Conservation (phyloP, 2,113 vertebrate genomes). For the Brachirus orientalis region DNA sequence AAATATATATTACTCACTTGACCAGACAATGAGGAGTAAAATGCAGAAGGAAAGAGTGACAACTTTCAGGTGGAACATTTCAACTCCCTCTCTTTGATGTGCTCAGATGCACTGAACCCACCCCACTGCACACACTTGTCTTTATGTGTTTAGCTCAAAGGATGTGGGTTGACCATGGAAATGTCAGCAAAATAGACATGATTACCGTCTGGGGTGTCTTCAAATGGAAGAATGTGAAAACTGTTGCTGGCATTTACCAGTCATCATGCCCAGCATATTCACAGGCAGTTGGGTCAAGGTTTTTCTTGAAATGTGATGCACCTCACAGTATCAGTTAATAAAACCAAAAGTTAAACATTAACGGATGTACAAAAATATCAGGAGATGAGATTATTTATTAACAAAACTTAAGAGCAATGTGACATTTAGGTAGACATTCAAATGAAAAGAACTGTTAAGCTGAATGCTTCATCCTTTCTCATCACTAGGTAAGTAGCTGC, state of each 20-base stretch:
- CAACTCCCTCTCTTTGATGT: conserved; percentile 16
- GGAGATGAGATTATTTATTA: no score
- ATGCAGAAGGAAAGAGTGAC: conserved; percentile 3
- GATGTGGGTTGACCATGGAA: conserved; percentile 60
- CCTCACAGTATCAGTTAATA: neutral
- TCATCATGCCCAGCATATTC: neutral
- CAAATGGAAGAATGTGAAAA: neutral
- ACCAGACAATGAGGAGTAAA: conserved; percentile 32
- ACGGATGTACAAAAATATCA: no score
- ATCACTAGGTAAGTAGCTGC: no score
- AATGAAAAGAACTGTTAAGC: no score
- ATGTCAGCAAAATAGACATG: conserved; percentile 26
- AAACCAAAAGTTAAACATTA: no score
- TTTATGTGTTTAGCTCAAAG: conserved; percentile 45
- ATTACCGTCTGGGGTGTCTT: neutral
- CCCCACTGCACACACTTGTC: neutral
- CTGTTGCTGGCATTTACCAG: conserved; percentile 12
- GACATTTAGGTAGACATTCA: no score
- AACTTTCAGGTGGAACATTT: conserved; percentile 31
- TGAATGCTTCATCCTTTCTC: no score
- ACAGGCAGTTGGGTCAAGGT: neutral
- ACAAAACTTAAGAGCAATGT: no score
- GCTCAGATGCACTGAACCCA: conserved; percentile 10
- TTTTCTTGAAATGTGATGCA: neutral
- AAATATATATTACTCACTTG: conserved; percentile 46